A percentile compares a stretch with the other conserved stretches of the same genome.
phyloP scores from a whole-genome alignment of 2,888 invertebrate genomes.

The Lepidocyrtinus sp. region DNA sequence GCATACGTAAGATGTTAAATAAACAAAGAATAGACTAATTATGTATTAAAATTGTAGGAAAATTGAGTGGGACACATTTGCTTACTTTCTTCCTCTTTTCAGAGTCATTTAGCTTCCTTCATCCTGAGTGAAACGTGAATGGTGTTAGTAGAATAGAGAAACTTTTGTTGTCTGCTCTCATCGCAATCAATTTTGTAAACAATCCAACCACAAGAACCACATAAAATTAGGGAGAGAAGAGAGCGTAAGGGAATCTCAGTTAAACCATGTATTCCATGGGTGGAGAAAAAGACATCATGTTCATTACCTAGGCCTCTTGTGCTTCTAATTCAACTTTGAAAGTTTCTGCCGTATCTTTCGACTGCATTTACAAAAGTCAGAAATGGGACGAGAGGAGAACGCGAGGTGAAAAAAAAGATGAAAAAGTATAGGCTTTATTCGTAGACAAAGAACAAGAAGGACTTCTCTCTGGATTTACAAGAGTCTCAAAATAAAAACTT shows the following conservation, averaged over 20 bases:
- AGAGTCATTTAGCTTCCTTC: no score
- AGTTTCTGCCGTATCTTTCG: constrained; percentile 17
- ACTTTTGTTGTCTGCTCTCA: constrained; percentile 8
- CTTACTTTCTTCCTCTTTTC: no score
- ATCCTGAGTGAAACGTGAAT: no score
- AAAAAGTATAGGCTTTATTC: not conserved
- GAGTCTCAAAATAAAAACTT: constrained; percentile 21
- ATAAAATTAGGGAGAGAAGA: not conserved
- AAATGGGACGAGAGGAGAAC: not conserved
- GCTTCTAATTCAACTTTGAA: constrained; percentile 57
- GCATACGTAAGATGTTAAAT: no score
- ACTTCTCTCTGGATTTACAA: constrained; percentile 32
- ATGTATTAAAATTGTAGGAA: no score
- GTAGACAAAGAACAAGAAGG: not conserved
- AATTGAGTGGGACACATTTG: no score
- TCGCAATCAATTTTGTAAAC: constrained; percentile 13
- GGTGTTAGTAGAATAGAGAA: no score
- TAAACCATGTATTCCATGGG: no score
- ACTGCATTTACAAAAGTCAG: not conserved
- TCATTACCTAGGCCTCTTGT: constrained; percentile 57
- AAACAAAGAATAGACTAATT: no score
- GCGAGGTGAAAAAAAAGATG: constrained; percentile 11
- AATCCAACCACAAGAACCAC: constrained; percentile 2
- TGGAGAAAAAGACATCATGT: constrained; percentile 44
- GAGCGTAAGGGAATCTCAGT: not conserved